Conservation (phyloP, 2,888 invertebrate genomes). For the Dryobota labecula region DNA sequence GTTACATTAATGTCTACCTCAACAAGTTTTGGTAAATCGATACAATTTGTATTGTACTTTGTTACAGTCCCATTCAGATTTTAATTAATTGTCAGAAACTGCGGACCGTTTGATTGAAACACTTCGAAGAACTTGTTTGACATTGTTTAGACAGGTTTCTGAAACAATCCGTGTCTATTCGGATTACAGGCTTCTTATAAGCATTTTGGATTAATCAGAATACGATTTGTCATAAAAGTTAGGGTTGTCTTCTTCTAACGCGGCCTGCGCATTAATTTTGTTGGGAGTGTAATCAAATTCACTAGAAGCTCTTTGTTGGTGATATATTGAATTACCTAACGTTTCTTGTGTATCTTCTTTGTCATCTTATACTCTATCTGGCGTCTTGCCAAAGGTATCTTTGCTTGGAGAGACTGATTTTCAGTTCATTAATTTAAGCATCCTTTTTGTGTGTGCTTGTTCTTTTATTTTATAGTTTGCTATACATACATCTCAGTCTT, state of each 20-base stretch:
- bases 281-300: constrained; percentile 52
- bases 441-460: not conserved
- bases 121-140: constrained; percentile 81
- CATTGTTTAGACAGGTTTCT: constrained; percentile 84
- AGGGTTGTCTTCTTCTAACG: constrained; percentile 36
- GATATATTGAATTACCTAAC: constrained; percentile 42
- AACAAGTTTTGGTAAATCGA: constrained; percentile 73
- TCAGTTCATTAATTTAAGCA: constrained; percentile 45
- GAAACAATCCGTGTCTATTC: constrained; percentile 70
- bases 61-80: constrained; percentile 79
- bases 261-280: constrained; percentile 43
- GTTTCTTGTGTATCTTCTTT: constrained; percentile 44
- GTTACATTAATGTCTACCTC: constrained; percentile 62
- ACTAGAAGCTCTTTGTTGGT: constrained; percentile 39
- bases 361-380: constrained; percentile 44
- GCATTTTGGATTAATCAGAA: constrained; percentile 69
- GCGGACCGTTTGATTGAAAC: constrained; percentile 82
- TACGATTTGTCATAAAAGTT: constrained; percentile 67
- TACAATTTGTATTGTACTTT: constrained; percentile 77
- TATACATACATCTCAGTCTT: not conserved
- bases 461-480: constrained; percentile 4
- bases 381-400: constrained; percentile 45
- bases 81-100: constrained; percentile 85
- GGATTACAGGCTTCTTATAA: constrained; percentile 71
- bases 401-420: constrained; percentile 37